Evolutionary conservation across 2,113 vertebrate species (phyloP).

Genomic region (Cathartes aura): DNA sequence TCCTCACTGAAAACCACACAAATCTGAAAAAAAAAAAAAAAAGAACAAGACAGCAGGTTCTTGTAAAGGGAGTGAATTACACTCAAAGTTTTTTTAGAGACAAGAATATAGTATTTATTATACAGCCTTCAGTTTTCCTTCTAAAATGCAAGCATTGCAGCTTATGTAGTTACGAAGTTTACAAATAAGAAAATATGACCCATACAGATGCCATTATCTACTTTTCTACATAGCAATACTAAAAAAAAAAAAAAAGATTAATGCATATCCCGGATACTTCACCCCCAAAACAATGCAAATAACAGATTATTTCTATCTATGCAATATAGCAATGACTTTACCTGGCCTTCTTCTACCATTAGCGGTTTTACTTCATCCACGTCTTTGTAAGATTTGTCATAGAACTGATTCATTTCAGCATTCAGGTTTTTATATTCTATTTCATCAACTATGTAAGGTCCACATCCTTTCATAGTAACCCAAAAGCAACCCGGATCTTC

Average conservation of each 20-base stretch:
- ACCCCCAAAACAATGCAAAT: not conserved
- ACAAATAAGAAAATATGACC: not conserved
- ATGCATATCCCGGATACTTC: not conserved
- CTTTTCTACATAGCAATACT: not conserved
- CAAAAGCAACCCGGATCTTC: conserved; percentile 80
- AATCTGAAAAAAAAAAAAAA: conserved; percentile 52
- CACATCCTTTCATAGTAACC: conserved; percentile 66
- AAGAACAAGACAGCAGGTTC: not conserved
- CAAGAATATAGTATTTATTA: not conserved
- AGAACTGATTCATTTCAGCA: conserved; percentile 74
- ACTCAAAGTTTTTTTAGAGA: not conserved
- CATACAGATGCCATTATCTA: rapidly evolving
- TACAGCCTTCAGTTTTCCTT: not conserved
- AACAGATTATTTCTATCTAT: not conserved
- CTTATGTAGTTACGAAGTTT: not conserved
- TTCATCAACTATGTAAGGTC: conserved; percentile 29
- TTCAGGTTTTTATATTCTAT: conserved; percentile 71
- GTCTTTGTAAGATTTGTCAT: conserved; percentile 21
- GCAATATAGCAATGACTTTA: conserved; percentile 13
- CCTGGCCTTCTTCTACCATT: conserved; percentile 74
- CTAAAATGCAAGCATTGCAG: not conserved
- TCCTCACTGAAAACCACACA: conserved; percentile 78
- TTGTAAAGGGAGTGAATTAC: rapidly evolving
- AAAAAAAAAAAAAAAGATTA: not conserved
- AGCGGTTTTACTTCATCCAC: conserved; percentile 56